Evolutionary conservation across 1,140 invertebrate species (phyloP), one percentile per base, ranked within the genome.

Genomic region (Apis mellifera): DNA sequence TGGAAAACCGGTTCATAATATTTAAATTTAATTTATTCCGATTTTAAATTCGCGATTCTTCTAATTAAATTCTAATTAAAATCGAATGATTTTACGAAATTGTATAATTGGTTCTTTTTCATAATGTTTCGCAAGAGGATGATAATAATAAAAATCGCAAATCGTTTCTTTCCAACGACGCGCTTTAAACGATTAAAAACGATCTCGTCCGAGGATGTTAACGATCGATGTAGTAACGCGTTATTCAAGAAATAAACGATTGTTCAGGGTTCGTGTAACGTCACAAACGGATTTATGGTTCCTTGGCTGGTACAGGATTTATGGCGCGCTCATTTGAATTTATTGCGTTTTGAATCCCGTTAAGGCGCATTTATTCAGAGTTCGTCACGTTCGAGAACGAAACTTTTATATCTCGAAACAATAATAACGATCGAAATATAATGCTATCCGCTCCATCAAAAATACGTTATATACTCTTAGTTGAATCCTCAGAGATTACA

Each of bases 251-350:
- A 52, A 32, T 17, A 76, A 12, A 26, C 11, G 23, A 50, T 26
- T 17, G 17, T 54, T 32, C 4, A 12, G 19, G 11, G 59, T 64
- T 26, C 23, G 15, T 23, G 23, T 54, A 9, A 7, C 12, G 23
- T 5, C n/a, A 50, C 8, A 5, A 11, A 1, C 19, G 60, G 48
- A 76, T 76, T 64, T 65, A 76, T 76, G 23, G 50, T 65, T 54
- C 48, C 48, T 65, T 1, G 17, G 23, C 3, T n/a, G n/a, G 32
- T 5, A 42, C 17, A 19, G 12, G 48, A 76, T 76, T 76, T 76
- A 76, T 76, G n/a, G 19, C 9, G 21, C 11, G 2, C 12, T 32
- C 23, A 76, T 76, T 76, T 32, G 17, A 52, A 76, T 76, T 76
- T 76, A 76, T 52, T 3, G 60, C 48, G 48, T 64, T 64, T 32